Base-by-base conservation (phyloP, 2,888 invertebrate genomes). In the Belgica antarctica region DNA sequence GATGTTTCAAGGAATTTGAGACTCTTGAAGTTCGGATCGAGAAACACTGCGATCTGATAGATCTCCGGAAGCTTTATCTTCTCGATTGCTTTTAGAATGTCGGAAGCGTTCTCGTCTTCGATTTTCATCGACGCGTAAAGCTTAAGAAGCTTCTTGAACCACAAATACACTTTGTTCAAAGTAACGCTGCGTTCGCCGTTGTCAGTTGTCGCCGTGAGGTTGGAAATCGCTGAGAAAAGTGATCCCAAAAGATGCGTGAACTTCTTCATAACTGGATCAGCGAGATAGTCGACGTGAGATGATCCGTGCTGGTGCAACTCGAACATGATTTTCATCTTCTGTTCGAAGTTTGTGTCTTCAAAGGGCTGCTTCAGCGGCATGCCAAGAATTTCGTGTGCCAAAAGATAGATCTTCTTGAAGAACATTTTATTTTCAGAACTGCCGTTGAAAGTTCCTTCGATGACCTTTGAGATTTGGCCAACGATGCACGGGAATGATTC, bases 21-120 rank as follows among this genome's bases (percentile, higher is more conserved):
- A 28, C 70, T 72, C 66, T 72, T 72, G 31, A 72, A 72, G 59
- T 72, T 72, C 7, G 72, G 72, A 65, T 72, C 71, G 5, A 72
- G 19, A 19, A 72, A 72, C 15, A 72, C 59, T 15, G 72, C 72
- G 31, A 72, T 31, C 69, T 72, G 70, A 61, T 72, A 72, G 31
- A 70, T 66, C 28, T 72, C 72, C n/a, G 69, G 71, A 46, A 70
- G 66, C 8, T 62, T 10, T 1, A 31, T 24, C 8, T 28, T 36
- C 36, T 62, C 22, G 22, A 62, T 62, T 10, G 36, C n/a, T 34
- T 62, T 28, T 10, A 62, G 15, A 36, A 62, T 31, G 17, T 34
- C 25, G 2, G 4, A 2, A 22, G 34, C 34, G 1, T 7, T 1
- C 1, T 31, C 62, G 15, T 62, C 36, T 25, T 62, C 31, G 7